phyloP scores from a whole-genome alignment of 2,113 vertebrate species.

The Semicossyphus pulcher region DNA sequence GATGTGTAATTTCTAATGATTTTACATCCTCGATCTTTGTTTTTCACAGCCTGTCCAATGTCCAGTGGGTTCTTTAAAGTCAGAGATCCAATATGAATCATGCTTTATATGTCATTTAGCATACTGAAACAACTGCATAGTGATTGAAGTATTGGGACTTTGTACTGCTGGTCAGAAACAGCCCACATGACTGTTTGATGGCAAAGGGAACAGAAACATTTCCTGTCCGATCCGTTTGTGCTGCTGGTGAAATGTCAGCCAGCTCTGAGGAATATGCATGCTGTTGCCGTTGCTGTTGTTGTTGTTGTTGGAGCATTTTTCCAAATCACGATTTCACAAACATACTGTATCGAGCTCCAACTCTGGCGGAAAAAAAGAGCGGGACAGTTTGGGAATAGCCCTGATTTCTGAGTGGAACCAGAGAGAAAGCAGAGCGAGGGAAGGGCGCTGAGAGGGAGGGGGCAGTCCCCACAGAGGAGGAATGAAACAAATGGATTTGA shows the following conservation, averaged over 20 bases:
- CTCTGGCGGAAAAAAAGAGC: conserved; percentile 14
- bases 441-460: conserved; percentile 12
- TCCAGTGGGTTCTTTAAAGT: neutral
- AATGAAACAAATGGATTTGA: conserved; percentile 77
- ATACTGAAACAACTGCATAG: neutral
- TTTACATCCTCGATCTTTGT: too few relatives aligned
- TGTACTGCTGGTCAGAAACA: neutral
- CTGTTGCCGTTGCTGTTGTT: conserved; percentile 2
- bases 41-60: neutral
- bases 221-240: conserved; percentile 47
- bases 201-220: neutral
- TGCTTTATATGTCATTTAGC: neutral
- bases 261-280: conserved; percentile 51
- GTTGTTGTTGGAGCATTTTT: conserved; percentile 25
- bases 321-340: conserved; percentile 43
- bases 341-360: conserved; percentile 30
- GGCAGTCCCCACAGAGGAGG: conserved; percentile 49
- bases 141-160: neutral
- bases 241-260: conserved; percentile 67
- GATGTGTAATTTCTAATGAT: too few relatives aligned
- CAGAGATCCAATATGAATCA: neutral
- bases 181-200: neutral
- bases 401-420: conserved; percentile 58
- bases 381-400: conserved; percentile 65
- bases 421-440: conserved; percentile 44